Evolutionary conservation across 2,888 invertebrate genomes (phyloP), one percentile per base, ranked within the genome.

Genomic region (Hipparchia semele): DNA sequence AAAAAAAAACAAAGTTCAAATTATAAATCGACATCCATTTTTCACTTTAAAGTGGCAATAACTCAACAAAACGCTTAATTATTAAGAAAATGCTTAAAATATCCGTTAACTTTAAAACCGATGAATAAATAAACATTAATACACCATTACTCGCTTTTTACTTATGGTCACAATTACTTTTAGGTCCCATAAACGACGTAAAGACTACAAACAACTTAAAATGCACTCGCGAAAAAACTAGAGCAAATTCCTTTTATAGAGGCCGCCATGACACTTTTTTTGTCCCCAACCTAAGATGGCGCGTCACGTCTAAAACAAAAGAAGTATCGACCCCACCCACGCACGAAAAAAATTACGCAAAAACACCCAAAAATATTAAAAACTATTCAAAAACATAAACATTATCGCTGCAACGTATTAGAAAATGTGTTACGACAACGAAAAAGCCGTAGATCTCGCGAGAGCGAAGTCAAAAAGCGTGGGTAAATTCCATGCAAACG

Each of bases 241-340:
- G 75, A 76, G 72, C 78, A 71, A 77, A 75, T 77, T 75, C 70
- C 77, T 79, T 80, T 78, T 77, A 77, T 77, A 77, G 75, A 70
- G 78, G 88, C 84, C 91, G 93, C 93, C 93, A 93, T 92, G 93
- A 93, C 92, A 92, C 86, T 88, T 91, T 92, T 91, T 93, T 92
- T 86, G 88, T 87, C 85, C 84, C 81, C 87, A 82, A 87, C 84
- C 90, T 92, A 94, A 94, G 93, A 94, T 93, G 93, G 93, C 93
- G 93, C 85, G 84, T 87, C 86, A 82, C 81, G 80, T 83, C 83
- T 92, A 92, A 94, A 92, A 93, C 93, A 93, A 93, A 92, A 93
- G 93, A 90, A 91, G 80, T 80, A 79, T 75, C 78, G 80, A 87
- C 91, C 93, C 89, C 93, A 87, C 93, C 92, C 91, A 86, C 83